These are phyloP conservation scores for Diachasmimorpha longicaudata DNA, from an alignment of 1,140 invertebrate species.

Conservation along the genomic window DNA sequence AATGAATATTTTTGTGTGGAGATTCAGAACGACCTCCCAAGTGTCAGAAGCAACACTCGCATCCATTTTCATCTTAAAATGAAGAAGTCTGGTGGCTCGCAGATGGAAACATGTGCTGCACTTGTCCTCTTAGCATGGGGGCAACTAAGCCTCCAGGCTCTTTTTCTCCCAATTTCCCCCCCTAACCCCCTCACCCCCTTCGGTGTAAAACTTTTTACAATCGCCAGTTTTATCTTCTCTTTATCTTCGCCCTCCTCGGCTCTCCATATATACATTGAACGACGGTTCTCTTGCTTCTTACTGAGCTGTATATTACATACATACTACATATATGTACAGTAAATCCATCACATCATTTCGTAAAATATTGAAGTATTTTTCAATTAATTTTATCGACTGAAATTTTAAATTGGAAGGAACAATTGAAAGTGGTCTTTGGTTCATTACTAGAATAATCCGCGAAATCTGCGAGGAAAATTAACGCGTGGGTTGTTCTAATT, in stretches of 20 bases:
- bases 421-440: too few species aligned
- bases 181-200: neutral
- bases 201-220: neutral
- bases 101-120: conserved; percentile 20
- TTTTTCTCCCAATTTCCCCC: neutral
- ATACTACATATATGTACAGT: too few species aligned
- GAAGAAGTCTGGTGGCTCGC: neutral
- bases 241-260: neutral
- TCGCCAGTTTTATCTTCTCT: neutral
- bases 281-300: conserved; percentile 16
- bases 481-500: too few species aligned
- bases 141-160: neutral
- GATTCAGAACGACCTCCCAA: neutral
- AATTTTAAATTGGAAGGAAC: too few species aligned
- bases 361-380: too few species aligned
- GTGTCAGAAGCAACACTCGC: neutral
- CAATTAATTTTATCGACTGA: too few species aligned
- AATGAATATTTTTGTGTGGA: neutral
- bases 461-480: too few species aligned
- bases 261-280: neutral
- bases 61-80: conserved; percentile 7
- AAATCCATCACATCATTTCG: too few species aligned
- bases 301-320: too few species aligned
- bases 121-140: conserved; percentile 25
- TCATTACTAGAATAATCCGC: too few species aligned